These are phyloP conservation scores for Saccopteryx leptura DNA, from an alignment of 2,113 vertebrate genomes.

Conservation along the genomic window DNA sequence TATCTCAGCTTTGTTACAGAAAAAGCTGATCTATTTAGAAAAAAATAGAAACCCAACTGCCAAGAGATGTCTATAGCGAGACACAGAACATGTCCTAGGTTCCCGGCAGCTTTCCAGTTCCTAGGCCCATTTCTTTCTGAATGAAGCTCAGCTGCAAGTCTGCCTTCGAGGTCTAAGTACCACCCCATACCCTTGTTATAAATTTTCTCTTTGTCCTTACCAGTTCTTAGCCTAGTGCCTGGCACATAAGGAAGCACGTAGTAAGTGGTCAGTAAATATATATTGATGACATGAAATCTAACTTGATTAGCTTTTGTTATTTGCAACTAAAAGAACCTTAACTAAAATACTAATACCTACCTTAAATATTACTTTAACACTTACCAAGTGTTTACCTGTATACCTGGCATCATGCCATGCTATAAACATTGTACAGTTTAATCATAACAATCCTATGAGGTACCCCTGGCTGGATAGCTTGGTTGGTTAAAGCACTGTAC, in stretches of 20 bases:
- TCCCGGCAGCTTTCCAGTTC: not conserved
- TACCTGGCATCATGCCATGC: not conserved
- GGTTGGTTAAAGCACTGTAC: no score
- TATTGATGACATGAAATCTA: not conserved
- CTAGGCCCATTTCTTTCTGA: conserved; percentile 37
- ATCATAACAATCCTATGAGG: not conserved
- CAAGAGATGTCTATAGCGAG: not conserved
- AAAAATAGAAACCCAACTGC: not conserved
- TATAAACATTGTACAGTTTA: not conserved
- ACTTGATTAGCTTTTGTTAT: conserved; percentile 22
- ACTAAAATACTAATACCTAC: not conserved
- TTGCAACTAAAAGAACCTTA: not conserved
- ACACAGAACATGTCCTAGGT: not conserved
- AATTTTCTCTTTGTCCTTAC: conserved; percentile 18
- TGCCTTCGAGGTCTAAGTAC: not conserved
- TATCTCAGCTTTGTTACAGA: not conserved
- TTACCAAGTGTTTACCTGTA: not conserved
- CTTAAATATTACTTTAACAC: not conserved
- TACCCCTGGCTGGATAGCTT: no score
- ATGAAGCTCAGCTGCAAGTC: not conserved
- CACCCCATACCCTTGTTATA: not conserved
- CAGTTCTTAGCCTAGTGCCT: not conserved
- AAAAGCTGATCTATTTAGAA: not conserved
- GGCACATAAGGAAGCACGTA: not conserved
- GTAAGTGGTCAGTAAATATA: conserved; percentile 44